A percentile compares a stretch with the other conserved stretches of the same genome.
Evolutionary conservation across 2,888 invertebrate genomes (phyloP).

Genomic region (Drosophila flavopinicola): DNA sequence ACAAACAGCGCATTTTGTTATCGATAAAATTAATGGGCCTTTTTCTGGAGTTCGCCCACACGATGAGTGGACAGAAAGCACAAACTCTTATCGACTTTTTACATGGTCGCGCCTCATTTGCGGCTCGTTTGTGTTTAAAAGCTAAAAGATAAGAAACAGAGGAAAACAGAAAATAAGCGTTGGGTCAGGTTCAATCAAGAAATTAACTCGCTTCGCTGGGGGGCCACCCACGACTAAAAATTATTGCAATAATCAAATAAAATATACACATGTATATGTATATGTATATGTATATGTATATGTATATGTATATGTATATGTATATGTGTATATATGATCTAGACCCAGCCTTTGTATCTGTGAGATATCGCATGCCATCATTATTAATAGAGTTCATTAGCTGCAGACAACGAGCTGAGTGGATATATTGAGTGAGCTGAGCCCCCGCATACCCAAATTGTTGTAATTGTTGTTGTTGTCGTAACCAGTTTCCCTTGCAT

Average conservation of each 20-base stretch:
- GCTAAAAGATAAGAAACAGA: constrained; percentile 18
- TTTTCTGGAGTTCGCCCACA: constrained; percentile 15
- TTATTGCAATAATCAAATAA: constrained; percentile 55
- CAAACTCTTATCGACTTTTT: constrained; percentile 31
- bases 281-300: constrained; percentile 1
- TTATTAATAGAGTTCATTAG: constrained; percentile 66
- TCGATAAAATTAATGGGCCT: constrained; percentile 18
- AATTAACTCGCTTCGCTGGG: not conserved
- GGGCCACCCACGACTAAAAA: constrained; percentile 45
- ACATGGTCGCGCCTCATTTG: constrained; percentile 46
- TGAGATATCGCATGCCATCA: constrained; percentile 32
- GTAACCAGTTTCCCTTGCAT: constrained; percentile 27
- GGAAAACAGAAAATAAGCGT: constrained; percentile 2
- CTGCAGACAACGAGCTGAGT: constrained; percentile 34
- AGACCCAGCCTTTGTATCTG: constrained; percentile 19
- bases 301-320: not conserved
- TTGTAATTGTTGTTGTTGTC: not conserved
- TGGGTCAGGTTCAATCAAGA: constrained; percentile 21
- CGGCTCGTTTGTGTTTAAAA: constrained; percentile 38
- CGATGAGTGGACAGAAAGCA: constrained; percentile 4
- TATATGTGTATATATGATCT: not conserved
- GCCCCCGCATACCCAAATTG: constrained; percentile 11
- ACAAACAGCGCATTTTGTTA: constrained; percentile 28
- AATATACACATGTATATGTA: constrained; percentile 4
- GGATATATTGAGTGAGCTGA: constrained; percentile 18